Conservation (phyloP, 2,888 invertebrate genomes). For the Lochmaea capreae region DNA sequence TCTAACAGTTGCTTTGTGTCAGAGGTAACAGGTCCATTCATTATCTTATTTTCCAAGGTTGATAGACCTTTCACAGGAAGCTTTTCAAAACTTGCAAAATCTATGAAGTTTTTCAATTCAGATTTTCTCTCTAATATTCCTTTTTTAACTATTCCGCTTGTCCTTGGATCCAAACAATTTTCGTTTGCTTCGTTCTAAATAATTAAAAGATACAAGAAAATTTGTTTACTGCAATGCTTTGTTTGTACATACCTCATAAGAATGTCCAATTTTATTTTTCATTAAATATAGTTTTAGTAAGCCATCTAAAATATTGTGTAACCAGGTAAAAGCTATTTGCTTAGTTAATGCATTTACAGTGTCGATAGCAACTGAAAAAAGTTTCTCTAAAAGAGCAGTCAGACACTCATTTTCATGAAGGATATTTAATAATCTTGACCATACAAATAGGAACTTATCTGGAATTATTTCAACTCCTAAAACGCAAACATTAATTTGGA, state of each 20-base stretch:
- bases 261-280: slow-evolving; percentile 39
- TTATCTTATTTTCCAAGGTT: neutral
- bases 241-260: slow-evolving; percentile 30
- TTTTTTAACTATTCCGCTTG: neutral
- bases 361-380: slow-evolving; percentile 49
- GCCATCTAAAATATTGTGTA: slow-evolving; percentile 53
- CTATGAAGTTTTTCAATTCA: neutral
- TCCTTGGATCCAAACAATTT: neutral
- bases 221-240: no score
- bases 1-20: neutral
- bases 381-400: slow-evolving; percentile 61
- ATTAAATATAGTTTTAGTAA: slow-evolving; percentile 45
- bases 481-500: slow-evolving; percentile 46
- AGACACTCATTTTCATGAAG: slow-evolving; percentile 69
- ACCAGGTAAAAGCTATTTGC: slow-evolving; percentile 56
- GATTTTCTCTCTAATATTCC: neutral
- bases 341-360: slow-evolving; percentile 39
- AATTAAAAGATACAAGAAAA: neutral
- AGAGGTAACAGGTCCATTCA: neutral
- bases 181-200: slow-evolving; percentile 1
- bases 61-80: neutral
- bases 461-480: slow-evolving; percentile 53
- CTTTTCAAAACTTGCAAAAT: neutral
- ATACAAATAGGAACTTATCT: slow-evolving; percentile 60
- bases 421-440: slow-evolving; percentile 63